Evolutionary conservation across 2,888 invertebrate species (phyloP).

Genomic region (Blastobasis lacticolella): DNA sequence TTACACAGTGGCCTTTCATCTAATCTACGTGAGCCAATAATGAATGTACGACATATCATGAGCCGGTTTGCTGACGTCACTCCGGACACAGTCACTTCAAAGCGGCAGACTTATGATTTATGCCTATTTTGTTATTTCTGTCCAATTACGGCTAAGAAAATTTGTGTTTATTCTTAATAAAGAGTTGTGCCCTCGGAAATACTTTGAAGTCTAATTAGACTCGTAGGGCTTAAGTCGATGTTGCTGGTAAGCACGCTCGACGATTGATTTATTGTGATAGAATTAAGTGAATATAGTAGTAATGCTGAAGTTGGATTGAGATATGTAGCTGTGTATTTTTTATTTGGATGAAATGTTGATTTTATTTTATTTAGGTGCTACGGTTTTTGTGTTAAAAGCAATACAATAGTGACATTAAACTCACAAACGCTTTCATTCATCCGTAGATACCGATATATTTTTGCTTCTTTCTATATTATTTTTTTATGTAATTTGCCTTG

Average conservation of each 20-base stretch:
- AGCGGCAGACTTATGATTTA: slow-evolving; percentile 60
- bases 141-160: slow-evolving; percentile 63
- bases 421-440: too few species aligned
- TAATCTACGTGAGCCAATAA: slow-evolving; percentile 69
- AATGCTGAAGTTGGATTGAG: background rate
- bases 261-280: slow-evolving; percentile 50
- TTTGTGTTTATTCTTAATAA: slow-evolving; percentile 64
- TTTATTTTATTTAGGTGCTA: too few species aligned
- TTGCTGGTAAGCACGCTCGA: slow-evolving; percentile 31
- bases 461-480: too few species aligned
- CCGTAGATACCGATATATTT: too few species aligned
- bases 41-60: slow-evolving; percentile 64
- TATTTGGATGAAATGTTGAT: too few species aligned
- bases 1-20: slow-evolving; percentile 71
- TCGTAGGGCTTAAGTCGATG: slow-evolving; percentile 31
- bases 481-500: too few species aligned
- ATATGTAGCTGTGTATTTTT: too few species aligned
- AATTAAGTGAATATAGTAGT: background rate
- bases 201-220: slow-evolving; percentile 68
- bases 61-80: slow-evolving; percentile 52
- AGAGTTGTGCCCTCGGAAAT: slow-evolving; percentile 42
- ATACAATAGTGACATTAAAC: too few species aligned
- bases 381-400: too few species aligned
- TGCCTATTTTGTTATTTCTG: slow-evolving; percentile 61
- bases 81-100: slow-evolving; percentile 67